Percentiles rank a stretch among this genome's conserved stretches.
Evolutionary conservation across 2,888 invertebrate genomes (phyloP).

Genomic region (Sceliomorpha sp.): DNA sequence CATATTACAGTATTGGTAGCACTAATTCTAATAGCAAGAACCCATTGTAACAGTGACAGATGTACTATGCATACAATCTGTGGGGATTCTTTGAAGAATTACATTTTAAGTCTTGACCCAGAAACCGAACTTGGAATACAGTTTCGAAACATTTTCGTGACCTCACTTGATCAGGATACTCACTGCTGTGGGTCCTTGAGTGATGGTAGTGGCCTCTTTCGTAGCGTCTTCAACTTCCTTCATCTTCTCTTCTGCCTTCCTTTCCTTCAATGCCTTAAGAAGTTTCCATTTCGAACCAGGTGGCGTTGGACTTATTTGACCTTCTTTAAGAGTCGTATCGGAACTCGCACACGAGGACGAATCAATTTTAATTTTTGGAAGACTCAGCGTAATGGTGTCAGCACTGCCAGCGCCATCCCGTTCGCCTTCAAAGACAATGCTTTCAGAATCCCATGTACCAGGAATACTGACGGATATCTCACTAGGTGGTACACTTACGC

Average conservation of each 20-base stretch:
- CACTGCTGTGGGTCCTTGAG: conserved; percentile 75
- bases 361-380: conserved; percentile 82
- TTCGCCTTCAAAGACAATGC: conserved; percentile 76
- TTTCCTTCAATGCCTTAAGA: conserved; percentile 92
- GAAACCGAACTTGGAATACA: conserved; percentile 74
- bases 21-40: background rate
- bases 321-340: conserved; percentile 75
- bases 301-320: conserved; percentile 81
- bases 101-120: conserved; percentile 59
- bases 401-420: conserved; percentile 73
- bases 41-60: conserved; percentile 27
- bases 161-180: conserved; percentile 79
- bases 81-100: conserved; percentile 33
- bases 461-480: conserved; percentile 78
- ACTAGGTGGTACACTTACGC: conserved; percentile 78
- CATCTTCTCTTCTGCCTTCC: conserved; percentile 92
- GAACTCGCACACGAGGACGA: conserved; percentile 75
- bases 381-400: conserved; percentile 74
- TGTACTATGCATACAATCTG: conserved; percentile 22
- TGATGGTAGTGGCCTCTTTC: conserved; percentile 67
- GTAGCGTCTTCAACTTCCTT: conserved; percentile 81
- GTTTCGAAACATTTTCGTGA: conserved; percentile 75
- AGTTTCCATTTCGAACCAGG: conserved; percentile 95
- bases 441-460: conserved; percentile 79
- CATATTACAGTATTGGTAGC: conserved; percentile 11